Conservation (phyloP, 2,113 vertebrate genomes). For the Urocynchramus pylzowi region DNA sequence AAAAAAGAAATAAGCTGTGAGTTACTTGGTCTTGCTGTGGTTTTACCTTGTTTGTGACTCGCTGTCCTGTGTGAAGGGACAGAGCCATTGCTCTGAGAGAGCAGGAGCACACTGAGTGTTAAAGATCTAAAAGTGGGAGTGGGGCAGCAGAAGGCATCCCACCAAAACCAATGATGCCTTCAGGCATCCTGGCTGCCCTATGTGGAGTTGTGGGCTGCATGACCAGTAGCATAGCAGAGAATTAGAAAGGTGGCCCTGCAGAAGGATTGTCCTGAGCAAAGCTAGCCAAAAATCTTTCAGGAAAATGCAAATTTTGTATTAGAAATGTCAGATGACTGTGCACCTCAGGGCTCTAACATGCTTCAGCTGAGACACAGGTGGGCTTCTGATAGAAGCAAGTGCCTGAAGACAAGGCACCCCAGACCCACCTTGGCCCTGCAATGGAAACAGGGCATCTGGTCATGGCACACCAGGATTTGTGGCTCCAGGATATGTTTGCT, state of each 20-base stretch:
- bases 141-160: neutral
- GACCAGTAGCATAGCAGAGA: neutral
- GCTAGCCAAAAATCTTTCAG: neutral
- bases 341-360: neutral
- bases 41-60: neutral
- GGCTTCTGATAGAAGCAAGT: neutral
- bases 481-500: neutral
- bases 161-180: neutral
- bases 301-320: neutral
- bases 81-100: neutral
- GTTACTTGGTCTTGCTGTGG: neutral
- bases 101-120: neutral
- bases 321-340: neutral
- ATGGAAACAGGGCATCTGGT: neutral
- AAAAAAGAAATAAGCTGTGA: neutral
- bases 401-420: neutral
- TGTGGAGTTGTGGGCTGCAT: neutral
- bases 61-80: rapidly evolving
- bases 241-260: neutral
- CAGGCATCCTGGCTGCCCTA: neutral
- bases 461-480: neutral
- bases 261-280: neutral
- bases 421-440: neutral
- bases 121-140: neutral
- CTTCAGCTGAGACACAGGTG: neutral